These are phyloP conservation scores for Carpatolechia fugitivella DNA, from an alignment of 2,888 invertebrate species.

Conservation along the genomic window DNA sequence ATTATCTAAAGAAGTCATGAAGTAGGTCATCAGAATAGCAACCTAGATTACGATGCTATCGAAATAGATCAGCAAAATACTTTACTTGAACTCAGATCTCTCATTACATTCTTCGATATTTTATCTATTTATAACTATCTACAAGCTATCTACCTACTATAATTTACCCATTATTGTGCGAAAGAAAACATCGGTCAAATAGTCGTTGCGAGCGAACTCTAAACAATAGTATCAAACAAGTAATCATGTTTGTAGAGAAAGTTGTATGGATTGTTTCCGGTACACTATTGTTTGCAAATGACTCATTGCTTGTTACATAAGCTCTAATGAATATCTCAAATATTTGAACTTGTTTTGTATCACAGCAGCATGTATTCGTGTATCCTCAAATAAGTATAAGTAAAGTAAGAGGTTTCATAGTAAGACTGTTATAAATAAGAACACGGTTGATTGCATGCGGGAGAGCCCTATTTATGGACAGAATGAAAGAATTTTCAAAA, in stretches of 20 bases:
- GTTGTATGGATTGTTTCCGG: conserved; percentile 52
- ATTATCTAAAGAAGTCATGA: too few species aligned
- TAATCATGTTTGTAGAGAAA: conserved; percentile 44
- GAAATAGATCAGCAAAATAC: too few species aligned
- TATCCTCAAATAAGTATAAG: background rate
- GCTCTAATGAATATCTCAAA: background rate
- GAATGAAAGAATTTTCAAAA: background rate
- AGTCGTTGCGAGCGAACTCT: conserved; percentile 4
- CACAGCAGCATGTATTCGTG: background rate
- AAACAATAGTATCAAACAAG: conserved; percentile 42
- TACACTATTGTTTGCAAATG: conserved; percentile 63
- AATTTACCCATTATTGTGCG: background rate
- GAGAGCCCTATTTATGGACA: background rate
- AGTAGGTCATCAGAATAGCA: too few species aligned
- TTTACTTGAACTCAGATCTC: too few species aligned
- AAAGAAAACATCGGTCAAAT: conserved; percentile 6
- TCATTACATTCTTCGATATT: too few species aligned
- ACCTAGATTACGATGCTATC: too few species aligned
- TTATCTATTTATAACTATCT: background rate
- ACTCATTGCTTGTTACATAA: conserved; percentile 35
- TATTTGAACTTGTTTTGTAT: background rate
- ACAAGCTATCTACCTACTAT: too few species aligned
- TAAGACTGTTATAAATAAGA: background rate
- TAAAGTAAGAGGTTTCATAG: background rate
- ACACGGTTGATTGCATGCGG: background rate